These are phyloP conservation scores for Oryzias melastigma DNA, from an alignment of 2,113 vertebrate genomes.

Conservation along the genomic window DNA sequence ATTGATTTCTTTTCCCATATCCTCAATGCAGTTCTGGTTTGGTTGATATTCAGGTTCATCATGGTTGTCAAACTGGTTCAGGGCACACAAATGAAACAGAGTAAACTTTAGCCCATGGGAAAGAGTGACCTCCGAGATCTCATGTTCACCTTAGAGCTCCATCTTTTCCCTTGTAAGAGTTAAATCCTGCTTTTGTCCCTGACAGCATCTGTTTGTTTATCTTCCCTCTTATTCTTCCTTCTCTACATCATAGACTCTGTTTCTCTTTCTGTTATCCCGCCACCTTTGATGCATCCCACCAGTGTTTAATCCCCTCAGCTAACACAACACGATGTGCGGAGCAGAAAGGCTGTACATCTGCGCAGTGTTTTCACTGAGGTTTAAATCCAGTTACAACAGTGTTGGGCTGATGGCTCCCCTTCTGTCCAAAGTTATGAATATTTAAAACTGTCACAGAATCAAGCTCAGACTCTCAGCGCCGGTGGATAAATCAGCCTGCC, in stretches of 20 bases:
- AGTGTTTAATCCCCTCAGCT: slow-evolving; percentile 76
- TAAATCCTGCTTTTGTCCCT: slow-evolving; percentile 63
- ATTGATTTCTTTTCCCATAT: too few species aligned
- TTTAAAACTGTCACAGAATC: slow-evolving; percentile 70
- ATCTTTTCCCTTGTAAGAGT: slow-evolving; percentile 51
- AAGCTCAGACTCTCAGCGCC: slow-evolving; percentile 55
- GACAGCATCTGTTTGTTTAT: slow-evolving; percentile 68
- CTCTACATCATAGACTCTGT: slow-evolving; percentile 55
- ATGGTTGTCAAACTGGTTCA: slow-evolving; percentile 31
- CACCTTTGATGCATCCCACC: slow-evolving; percentile 71
- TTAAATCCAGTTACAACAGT: slow-evolving; percentile 73
- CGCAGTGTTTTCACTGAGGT: slow-evolving; percentile 66
- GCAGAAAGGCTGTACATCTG: slow-evolving; percentile 77
- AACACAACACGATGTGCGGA: slow-evolving; percentile 69
- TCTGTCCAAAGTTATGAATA: slow-evolving; percentile 76
- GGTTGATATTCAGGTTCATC: slow-evolving; percentile 5
- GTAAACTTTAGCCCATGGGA: slow-evolving; percentile 66
- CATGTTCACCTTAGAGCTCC: slow-evolving; percentile 56
- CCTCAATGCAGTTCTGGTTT: too few species aligned
- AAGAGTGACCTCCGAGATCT: slow-evolving; percentile 60
- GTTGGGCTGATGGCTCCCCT: slow-evolving; percentile 62
- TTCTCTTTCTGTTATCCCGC: slow-evolving; percentile 62
- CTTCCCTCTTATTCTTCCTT: slow-evolving; percentile 42
- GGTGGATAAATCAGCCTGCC: slow-evolving; percentile 52
- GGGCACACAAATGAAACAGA: slow-evolving; percentile 63